phyloP scores from a whole-genome alignment of 2,888 invertebrate species.

The Aleiodes alternator region DNA sequence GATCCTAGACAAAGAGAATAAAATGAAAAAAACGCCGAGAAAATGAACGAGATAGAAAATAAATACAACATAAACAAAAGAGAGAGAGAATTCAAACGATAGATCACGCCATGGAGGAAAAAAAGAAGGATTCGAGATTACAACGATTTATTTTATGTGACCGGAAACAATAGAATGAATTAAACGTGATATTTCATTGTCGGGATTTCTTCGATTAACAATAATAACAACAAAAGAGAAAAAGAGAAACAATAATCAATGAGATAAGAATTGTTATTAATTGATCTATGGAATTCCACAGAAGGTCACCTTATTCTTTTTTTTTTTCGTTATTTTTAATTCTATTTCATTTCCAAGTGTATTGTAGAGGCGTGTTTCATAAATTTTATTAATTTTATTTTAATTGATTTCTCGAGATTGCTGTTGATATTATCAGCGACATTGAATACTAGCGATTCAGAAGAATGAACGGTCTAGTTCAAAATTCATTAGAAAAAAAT shows the following conservation, averaged over 20 bases:
- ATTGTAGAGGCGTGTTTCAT: background rate
- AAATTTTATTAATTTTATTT: conserved; percentile 1
- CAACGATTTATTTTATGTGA: conserved; percentile 22
- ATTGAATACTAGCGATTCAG: background rate
- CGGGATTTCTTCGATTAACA: conserved; percentile 20
- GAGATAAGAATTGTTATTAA: background rate
- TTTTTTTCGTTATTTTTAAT: background rate
- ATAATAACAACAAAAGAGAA: background rate
- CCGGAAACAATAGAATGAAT: conserved; percentile 54
- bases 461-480: too few relatives aligned
- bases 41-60: conserved; percentile 41
- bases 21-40: conserved; percentile 39
- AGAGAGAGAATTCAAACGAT: conserved; percentile 40
- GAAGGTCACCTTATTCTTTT: conserved; percentile 15
- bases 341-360: too few relatives aligned
- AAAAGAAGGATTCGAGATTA: conserved; percentile 8
- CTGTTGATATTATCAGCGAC: conserved; percentile 4
- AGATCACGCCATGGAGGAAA: conserved; percentile 30
- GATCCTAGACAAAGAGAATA: conserved; percentile 41
- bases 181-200: conserved; percentile 40
- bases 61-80: background rate
- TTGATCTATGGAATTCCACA: conserved; percentile 23
- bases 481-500: too few relatives aligned
- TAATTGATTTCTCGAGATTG: conserved; percentile 8
- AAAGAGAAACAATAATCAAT: background rate